Evolutionary conservation across 2,888 invertebrate species (phyloP), one percentile per base, ranked within the genome.

Genomic region (Chrysolina americana): DNA sequence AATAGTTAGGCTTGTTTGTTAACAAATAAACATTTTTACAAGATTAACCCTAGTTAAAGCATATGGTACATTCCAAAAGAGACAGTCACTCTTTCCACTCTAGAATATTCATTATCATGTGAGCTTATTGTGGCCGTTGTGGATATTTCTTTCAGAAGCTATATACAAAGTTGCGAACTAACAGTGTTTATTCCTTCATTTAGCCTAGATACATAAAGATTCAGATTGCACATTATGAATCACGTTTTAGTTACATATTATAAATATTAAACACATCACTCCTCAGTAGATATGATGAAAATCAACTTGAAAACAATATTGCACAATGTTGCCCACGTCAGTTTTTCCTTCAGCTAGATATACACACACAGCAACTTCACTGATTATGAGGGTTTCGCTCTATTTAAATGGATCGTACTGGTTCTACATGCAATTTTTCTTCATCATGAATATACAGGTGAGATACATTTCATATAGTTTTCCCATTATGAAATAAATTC

Each of bases 251-350:
- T 76, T 76, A 78, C 70, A 77, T 70, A 44, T 44, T 48, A 59
- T 47, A 66, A 53, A 48, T 47, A 78, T 73, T 36, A 59, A 17
- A 53, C 19, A 68, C 70, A 70, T 89, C 90, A 94, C 89, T 94
- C 36, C 41, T 21, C 10, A 11, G 11, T 53, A 13, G 21, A 53
- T 21, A 21, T 53, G 21, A 53, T 13, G 47, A 69, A 63, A 65
- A 75, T 64, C 62, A 44, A 23, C 15, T 53, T 21, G 44, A 53
- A 59, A 41, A 73, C 68, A 77, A 76, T 78, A 79, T 79, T 78
- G 77, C 79, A 80, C 77, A 72, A 73, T 76, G 74, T 71, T 76
- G 74, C 75, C 69, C 66, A 17, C 2, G n/a, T 17, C 48, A 48
- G 48, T 48, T 48, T 3, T 2, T 17, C 8, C 36, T 48, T 10